These are phyloP conservation scores for Sphenopsis melanotis DNA, from an alignment of 2,797 vertebrate species.

Conservation along the genomic window DNA sequence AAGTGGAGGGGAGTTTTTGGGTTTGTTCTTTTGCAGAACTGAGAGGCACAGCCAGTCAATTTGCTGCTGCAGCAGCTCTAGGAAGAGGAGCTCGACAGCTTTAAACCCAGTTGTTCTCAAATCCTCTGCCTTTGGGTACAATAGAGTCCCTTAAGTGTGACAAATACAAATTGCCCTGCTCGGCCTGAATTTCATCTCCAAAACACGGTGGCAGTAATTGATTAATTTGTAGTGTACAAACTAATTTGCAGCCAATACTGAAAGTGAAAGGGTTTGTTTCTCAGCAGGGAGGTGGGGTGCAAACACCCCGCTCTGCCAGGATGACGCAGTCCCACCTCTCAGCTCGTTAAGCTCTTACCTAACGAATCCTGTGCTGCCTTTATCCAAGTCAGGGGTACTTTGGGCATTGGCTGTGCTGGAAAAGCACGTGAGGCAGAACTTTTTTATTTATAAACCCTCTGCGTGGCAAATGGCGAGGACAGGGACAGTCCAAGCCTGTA, in stretches of 20 bases:
- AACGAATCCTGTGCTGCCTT: neutral
- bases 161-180: constrained; percentile 28
- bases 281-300: neutral
- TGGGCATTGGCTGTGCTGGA: neutral
- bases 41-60: neutral
- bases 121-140: neutral
- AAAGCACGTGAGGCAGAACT: neutral
- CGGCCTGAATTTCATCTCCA: constrained; percentile 11
- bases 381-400: neutral
- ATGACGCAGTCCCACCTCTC: neutral
- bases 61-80: neutral
- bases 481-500: neutral
- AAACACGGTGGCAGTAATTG: neutral
- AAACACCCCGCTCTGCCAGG: neutral
- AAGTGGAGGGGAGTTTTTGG: neutral
- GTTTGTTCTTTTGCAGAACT: neutral
- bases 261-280: neutral
- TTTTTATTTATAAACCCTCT: neutral
- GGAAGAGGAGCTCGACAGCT: constrained; percentile 5
- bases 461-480: neutral
- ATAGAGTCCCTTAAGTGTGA: constrained; percentile 34
- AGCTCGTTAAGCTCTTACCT: neutral
- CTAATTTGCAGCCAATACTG: neutral
- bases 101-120: neutral
- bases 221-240: constrained; percentile 28